A percentile compares a stretch with the other conserved stretches of the same genome.
Evolutionary conservation across 2,888 invertebrate species (phyloP).

Genomic region (Nomada hirtipes): DNA sequence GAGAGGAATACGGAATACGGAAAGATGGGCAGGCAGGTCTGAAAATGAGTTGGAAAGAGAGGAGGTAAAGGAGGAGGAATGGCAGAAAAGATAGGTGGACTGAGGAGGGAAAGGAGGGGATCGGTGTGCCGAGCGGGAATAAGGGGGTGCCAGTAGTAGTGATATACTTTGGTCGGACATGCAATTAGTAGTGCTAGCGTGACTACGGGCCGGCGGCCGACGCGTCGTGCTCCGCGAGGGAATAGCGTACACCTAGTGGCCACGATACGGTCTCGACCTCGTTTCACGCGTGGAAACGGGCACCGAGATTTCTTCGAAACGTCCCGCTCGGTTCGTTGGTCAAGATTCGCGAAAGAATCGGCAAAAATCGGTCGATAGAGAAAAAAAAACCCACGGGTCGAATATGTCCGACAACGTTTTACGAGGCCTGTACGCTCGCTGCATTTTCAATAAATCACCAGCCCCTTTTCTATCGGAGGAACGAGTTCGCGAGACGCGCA

Average conservation of each 20-base stretch:
- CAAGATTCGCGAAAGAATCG: not conserved
- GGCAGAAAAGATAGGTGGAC: not conserved
- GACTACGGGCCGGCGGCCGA: constrained; percentile 73
- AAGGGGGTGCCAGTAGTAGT: constrained; percentile 71
- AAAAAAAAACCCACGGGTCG: too few relatives aligned
- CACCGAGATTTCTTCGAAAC: constrained; percentile 28
- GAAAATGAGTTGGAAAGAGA: not conserved
- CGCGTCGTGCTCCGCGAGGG: constrained; percentile 47
- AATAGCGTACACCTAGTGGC: constrained; percentile 34
- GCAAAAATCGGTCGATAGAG: not conserved
- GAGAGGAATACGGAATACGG: not conserved
- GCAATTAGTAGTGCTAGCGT: constrained; percentile 81
- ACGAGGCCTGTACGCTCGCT: not conserved
- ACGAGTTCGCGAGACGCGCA: constrained; percentile 46
- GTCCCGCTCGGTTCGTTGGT: constrained; percentile 4
- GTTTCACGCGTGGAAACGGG: constrained; percentile 36
- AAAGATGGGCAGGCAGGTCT: not conserved
- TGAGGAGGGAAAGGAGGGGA: constrained; percentile 40
- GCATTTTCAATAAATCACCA: constrained; percentile 22
- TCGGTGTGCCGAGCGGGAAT: constrained; percentile 61
- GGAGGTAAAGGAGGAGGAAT: not conserved
- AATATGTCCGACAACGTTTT: not conserved
- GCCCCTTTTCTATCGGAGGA: constrained; percentile 29
- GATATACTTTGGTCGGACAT: constrained; percentile 81
- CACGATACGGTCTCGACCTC: constrained; percentile 67